phyloP scores from a whole-genome alignment of 2,888 invertebrate genomes.

The Diplolepis rosae region DNA sequence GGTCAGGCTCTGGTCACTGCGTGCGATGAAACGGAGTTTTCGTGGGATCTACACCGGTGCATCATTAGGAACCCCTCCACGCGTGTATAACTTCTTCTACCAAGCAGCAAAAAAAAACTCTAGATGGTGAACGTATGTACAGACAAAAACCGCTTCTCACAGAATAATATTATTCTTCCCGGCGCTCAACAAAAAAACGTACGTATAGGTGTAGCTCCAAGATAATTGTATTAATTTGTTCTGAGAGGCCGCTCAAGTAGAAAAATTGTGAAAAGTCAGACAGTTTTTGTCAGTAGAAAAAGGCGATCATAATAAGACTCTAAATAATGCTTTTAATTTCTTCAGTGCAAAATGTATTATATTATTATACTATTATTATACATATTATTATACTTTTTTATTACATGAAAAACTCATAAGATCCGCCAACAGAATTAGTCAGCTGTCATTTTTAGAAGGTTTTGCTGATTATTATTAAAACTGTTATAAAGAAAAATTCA shows the following conservation, averaged over 20 bases:
- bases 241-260: background rate
- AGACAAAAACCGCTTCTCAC: background rate
- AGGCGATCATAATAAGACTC: too few species aligned
- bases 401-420: background rate
- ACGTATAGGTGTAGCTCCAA: background rate
- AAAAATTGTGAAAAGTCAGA: background rate
- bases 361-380: too few species aligned
- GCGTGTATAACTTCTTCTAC: slow-evolving; percentile 35
- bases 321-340: too few species aligned
- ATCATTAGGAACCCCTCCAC: slow-evolving; percentile 56
- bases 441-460: too few species aligned
- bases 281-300: background rate
- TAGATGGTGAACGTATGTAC: background rate
- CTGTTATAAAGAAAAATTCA: too few species aligned
- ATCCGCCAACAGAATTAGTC: too few species aligned
- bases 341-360: too few species aligned
- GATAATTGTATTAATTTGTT: background rate
- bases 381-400: too few species aligned
- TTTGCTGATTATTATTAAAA: too few species aligned
- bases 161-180: background rate
- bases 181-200: background rate
- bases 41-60: slow-evolving; percentile 54
- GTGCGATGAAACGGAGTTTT: slow-evolving; percentile 51
- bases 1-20: slow-evolving; percentile 44
- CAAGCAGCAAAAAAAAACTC: background rate